A percentile compares a stretch with the other conserved stretches of the same genome.
phyloP scores from a whole-genome alignment of 2,113 vertebrate species.

The Chionis minor region DNA sequence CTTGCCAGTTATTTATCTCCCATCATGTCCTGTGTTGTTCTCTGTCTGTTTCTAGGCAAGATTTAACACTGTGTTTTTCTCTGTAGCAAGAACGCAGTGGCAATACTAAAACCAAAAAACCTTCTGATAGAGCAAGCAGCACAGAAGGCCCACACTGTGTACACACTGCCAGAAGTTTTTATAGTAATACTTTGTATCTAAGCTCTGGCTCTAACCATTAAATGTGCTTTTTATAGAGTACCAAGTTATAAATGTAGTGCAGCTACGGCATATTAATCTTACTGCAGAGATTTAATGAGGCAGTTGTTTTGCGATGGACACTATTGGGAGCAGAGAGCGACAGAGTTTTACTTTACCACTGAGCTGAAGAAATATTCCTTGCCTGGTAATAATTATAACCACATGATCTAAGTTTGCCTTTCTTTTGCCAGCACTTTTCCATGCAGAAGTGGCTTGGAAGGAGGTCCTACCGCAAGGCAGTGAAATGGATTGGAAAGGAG shows the following conservation, averaged over 20 bases:
- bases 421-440: constrained; percentile 81
- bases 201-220: constrained; percentile 81
- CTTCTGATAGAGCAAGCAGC: constrained; percentile 48
- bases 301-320: constrained; percentile 90
- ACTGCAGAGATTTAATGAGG: constrained; percentile 95
- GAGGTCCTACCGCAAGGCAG: constrained; percentile 75
- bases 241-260: constrained; percentile 86
- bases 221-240: constrained; percentile 87
- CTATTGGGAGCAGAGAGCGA: constrained; percentile 87
- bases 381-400: constrained; percentile 95
- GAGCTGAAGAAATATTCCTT: constrained; percentile 84
- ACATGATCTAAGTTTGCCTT: constrained; percentile 87
- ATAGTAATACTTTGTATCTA: constrained; percentile 83
- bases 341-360: constrained; percentile 90
- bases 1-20: constrained; percentile 30
- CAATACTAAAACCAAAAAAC: constrained; percentile 37
- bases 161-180: constrained; percentile 77
- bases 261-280: constrained; percentile 87
- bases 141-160: constrained; percentile 62
- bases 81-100: constrained; percentile 32
- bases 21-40: background rate
- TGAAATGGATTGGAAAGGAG: constrained; percentile 77
- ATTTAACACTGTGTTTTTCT: constrained; percentile 28
- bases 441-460: constrained; percentile 81
- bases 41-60: background rate